Evolutionary conservation across 2,113 vertebrate species (phyloP).

Genomic region (Siniperca knerii): DNA sequence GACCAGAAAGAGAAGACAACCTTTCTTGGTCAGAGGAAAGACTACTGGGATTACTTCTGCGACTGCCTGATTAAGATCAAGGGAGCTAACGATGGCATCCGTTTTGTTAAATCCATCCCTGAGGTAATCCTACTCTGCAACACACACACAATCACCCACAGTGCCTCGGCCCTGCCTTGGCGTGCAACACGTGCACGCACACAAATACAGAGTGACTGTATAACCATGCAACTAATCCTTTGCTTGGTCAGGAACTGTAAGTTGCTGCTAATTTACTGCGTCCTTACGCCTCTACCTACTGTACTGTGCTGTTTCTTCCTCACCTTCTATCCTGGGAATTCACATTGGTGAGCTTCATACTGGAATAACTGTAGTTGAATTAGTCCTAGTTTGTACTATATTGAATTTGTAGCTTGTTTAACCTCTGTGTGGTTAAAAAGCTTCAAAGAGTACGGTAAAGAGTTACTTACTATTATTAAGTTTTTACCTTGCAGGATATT

Average conservation of each 20-base stretch:
- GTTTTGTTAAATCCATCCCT: constrained; percentile 95
- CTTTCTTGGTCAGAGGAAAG: constrained; percentile 92
- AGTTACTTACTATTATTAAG: neutral
- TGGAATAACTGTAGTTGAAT: constrained; percentile 4
- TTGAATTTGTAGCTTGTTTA: neutral
- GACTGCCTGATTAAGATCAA: constrained; percentile 95
- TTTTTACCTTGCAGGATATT: neutral
- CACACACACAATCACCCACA: constrained; percentile 24
- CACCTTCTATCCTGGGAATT: constrained; percentile 39
- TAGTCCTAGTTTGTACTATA: neutral
- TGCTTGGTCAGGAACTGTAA: constrained; percentile 34
- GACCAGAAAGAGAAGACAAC: constrained; percentile 96
- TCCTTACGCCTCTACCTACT: constrained; percentile 14
- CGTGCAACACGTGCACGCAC: constrained; percentile 36
- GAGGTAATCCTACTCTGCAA: constrained; percentile 86
- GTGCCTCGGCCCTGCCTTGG: constrained; percentile 18
- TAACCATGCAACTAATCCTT: constrained; percentile 60
- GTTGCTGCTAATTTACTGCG: constrained; percentile 48
- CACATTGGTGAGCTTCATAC: constrained; percentile 62
- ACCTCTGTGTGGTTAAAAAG: neutral
- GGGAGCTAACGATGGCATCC: constrained; percentile 96
- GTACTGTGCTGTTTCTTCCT: constrained; percentile 24
- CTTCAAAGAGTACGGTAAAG: neutral
- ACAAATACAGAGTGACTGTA: constrained; percentile 42
- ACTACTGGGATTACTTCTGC: constrained; percentile 99